Conservation (phyloP, 2,888 invertebrate species). For the Orthosia cruda region DNA sequence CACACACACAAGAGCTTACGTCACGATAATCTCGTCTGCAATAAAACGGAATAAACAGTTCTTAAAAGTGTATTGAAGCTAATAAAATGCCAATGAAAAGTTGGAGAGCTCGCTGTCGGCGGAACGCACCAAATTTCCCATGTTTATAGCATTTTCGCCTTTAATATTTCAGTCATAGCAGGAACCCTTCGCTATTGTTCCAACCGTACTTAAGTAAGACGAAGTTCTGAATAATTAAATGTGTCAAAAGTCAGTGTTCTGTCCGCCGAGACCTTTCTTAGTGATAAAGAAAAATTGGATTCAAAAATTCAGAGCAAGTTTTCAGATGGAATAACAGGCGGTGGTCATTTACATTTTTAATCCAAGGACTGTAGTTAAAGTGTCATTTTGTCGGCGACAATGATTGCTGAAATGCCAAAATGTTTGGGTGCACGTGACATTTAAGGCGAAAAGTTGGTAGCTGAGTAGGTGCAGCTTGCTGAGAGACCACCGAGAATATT, state of each 20-base stretch:
- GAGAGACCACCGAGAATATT: no score
- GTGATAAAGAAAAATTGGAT: slow-evolving; percentile 29
- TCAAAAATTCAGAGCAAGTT: slow-evolving; percentile 21
- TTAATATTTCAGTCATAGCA: slow-evolving; percentile 66
- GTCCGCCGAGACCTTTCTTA: slow-evolving; percentile 37
- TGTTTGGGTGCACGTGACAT: no score
- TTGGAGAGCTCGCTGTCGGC: slow-evolving; percentile 44
- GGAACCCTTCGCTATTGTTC: slow-evolving; percentile 65
- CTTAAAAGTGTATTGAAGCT: slow-evolving; percentile 62
- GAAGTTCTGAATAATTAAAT: slow-evolving; percentile 67
- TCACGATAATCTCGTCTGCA: slow-evolving; percentile 41
- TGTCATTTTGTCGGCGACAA: no score
- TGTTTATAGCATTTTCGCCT: slow-evolving; percentile 64
- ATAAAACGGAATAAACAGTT: slow-evolving; percentile 66
- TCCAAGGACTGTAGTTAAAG: no score
- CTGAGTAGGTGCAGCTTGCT: no score
- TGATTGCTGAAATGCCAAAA: no score
- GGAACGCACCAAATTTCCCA: slow-evolving; percentile 58
- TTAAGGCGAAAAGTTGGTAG: no score
- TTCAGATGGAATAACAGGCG: not conserved
- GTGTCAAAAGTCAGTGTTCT: slow-evolving; percentile 56
- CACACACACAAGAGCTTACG: slow-evolving; percentile 28
- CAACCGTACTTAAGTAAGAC: slow-evolving; percentile 62
- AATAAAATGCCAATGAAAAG: slow-evolving; percentile 69
- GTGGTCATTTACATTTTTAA: not conserved